Evolutionary conservation across 2,113 vertebrate genomes (phyloP), one percentile per base, ranked within the genome.

Genomic region (Gasterosteus nipponicus): DNA sequence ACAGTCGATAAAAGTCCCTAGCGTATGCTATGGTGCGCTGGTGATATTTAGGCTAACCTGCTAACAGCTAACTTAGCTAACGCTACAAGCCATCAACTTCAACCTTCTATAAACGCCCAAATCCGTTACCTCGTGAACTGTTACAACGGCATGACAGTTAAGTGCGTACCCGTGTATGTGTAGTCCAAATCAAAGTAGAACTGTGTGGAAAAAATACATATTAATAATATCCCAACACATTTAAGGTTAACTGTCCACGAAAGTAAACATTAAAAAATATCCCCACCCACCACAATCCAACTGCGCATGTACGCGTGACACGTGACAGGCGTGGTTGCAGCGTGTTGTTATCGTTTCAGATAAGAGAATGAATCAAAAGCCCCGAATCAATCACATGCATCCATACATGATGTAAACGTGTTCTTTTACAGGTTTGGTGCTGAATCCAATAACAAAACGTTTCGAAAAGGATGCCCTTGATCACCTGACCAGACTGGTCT

Each of bases 251-350:
- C 82, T 80, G 58, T 69, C 77, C 76, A 89, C 41, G 83, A 91
- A 90, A 89, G 89, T 90, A 90, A 92, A 91, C 89, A 89, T 78
- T 47, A 88, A 80, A 86, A 10, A 80, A 86, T n/a, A 22, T 63
- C 75, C 84, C 88, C 87, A 84, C 89, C 87, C 87, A 80, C 82
- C 38, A 65, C 31, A 41, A 38, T 57, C 1, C 2, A 0, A 77
- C 49, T 80, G 81, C 79, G 79, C 79, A 69, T 77, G 87, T 58
- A 18, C 69, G 14, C 29, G 54, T 29, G 5, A 56, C 53, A 29
- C 33, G 42, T 10, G 72, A 74, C 69, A 89, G 90, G 83, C 86
- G 84, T 85, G 76, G 73, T 58, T 26, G 69, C 76, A 78, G 70
- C 46, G 12, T 2, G 49, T 29, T 29, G 53, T 56, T 29, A 12